phyloP scores from a whole-genome alignment of 2,113 vertebrate genomes.

The Lethenteron camtschaticum region DNA sequence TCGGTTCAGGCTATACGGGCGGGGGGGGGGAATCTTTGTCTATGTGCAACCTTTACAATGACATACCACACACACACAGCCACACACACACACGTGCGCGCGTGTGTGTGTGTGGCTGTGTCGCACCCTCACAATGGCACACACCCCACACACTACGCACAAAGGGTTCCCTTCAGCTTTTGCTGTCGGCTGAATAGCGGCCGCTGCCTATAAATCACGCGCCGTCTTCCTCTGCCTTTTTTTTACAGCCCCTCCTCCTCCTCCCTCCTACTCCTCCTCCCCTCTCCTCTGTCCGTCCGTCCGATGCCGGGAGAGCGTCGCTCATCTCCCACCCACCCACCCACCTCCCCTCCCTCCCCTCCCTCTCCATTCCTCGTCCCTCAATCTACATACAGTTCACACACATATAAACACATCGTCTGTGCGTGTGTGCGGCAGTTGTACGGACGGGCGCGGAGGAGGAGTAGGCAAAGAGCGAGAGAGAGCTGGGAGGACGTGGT shows the following conservation, averaged over 20 bases:
- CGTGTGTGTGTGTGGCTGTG: too few species aligned
- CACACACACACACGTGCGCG: not conserved
- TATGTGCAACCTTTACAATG: not conserved
- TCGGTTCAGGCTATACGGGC: too few species aligned
- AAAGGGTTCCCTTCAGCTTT: too few species aligned
- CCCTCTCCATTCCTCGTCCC: too few species aligned
- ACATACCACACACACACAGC: not conserved
- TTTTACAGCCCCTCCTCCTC: not conserved
- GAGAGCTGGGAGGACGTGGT: not conserved
- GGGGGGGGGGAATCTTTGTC: too few species aligned
- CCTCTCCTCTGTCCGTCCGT: not conserved
- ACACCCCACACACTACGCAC: too few species aligned
- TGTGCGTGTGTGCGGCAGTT: not conserved
- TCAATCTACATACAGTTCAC: not conserved
- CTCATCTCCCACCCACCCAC: not conserved
- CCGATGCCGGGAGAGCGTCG: not conserved
- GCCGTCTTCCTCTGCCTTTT: not conserved
- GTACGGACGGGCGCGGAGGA: not conserved
- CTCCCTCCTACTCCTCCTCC: not conserved
- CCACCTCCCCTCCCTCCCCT: not conserved
- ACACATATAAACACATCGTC: not conserved
- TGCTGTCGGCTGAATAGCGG: too few species aligned
- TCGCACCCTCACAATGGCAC: too few species aligned
- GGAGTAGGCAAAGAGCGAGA: not conserved
- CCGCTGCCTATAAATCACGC: too few species aligned